Evolutionary conservation across 2,797 vertebrate genomes (phyloP), one percentile per base, ranked within the genome.

Genomic region (Columba guinea): DNA sequence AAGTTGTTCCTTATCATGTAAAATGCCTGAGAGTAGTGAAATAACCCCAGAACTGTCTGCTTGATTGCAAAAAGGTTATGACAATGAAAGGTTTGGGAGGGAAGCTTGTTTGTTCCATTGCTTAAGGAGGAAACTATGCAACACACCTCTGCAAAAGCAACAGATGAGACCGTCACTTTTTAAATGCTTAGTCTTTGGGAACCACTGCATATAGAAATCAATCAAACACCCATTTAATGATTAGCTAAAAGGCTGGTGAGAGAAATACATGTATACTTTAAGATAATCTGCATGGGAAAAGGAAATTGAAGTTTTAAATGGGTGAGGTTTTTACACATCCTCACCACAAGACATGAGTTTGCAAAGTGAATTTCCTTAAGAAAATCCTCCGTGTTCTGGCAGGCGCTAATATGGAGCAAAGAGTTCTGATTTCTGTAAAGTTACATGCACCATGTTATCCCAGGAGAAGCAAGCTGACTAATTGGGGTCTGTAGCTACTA

Each of bases 121-220:
- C 87, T 92, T 84, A 27, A 82, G 64, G 91, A 94, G 56, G 63
- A 76, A 96, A 58, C 55, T 79, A 59, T 95, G 80, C 59, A 62
- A 76, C 63, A 65, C 48, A 49, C 14, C 35, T 30, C 76, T 84
- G 74, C 23, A 58, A 91, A 80, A 77, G 64, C 81, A 88, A 49
- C 59, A 79, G 52, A 76, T 90, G 83, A 95, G n/a, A 75, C 23
- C 16, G 48, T 18, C 28, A 26, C 69, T 90, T 94, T 82, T 30
- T 13, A 75, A 91, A 52, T 2, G 13, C 41, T 69, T 49, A 53
- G 51, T 37, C n/a, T 84, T 84, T 64, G 70, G 73, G 84, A 94
- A 58, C 23, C 1, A 19, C 26, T 7, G 77, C 2, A 0, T 32
- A 34, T 6, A 79, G 77, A 74, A 92, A 96, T 92, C 60, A 63